Base-by-base conservation (phyloP, 1,140 invertebrate species). In the Pogonomyrmex californicus region DNA sequence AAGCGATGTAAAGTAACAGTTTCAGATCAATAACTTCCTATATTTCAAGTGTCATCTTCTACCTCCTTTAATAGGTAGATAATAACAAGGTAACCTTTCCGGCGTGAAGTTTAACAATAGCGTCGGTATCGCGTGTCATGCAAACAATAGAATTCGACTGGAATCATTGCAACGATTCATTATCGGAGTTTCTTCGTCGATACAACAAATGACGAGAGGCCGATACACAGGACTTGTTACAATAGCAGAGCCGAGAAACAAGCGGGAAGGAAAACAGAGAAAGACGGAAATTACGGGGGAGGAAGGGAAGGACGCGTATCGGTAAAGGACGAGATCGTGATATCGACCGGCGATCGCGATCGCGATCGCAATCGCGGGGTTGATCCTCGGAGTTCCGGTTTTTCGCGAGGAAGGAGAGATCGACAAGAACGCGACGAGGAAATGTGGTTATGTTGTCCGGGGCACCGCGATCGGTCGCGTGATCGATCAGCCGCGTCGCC, bases 361-460 rank as follows among this genome's bases (percentile, higher is more conserved):
- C 23, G 23, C 23, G 23, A 23, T 23, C 23, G 23, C 23, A 23
- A 49, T 10, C 76, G 30, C 14, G 12, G n/a, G 7, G 49, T 14
- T 10, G 66, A 30, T 5, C 4, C 6, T 54, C 5, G 47, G 47
- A 23, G 23, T 9, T 33, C 0, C 60, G 4, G 30, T 6, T 23
- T 23, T 23, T 23, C 12, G 12, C 2, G 4, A 5, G 0, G 33
- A 4, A 5, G 17, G 1, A n/a, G 3, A 1, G 2, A 56, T 17
- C 63, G 47, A 12, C n/a, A 58, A 23, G 36, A 23, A n/a, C 23
- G 17, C 44, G 62, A 10, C 23, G 73, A 23, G 23, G 36, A 70
- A 92, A 87, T 93, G 73, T 91, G 93, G 93, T 94, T 93, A 94
- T 86, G 92, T 90, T 71, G 79, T 63, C 87, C 70, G 85, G 87